Evolutionary conservation across 2,888 invertebrate genomes (phyloP).

Genomic region (Rhingia campestris): DNA sequence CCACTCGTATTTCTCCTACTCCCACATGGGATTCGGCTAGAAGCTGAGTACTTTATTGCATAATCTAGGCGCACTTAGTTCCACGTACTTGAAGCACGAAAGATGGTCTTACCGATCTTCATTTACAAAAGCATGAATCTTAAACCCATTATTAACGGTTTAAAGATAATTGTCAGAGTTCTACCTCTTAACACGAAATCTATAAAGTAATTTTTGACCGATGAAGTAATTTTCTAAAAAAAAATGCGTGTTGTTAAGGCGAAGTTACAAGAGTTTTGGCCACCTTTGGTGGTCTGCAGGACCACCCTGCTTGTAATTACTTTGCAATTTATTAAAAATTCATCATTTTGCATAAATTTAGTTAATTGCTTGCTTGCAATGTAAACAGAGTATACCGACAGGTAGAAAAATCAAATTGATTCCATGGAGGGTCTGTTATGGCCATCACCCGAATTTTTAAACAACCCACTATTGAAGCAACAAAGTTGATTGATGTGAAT

Average conservation of each 20-base stretch:
- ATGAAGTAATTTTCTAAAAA: constrained; percentile 59
- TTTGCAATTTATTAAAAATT: constrained; percentile 58
- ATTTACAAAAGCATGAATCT: too few species aligned
- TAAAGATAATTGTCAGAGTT: neutral
- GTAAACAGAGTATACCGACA: constrained; percentile 19
- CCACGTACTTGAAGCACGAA: neutral
- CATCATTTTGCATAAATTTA: constrained; percentile 66
- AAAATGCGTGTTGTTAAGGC: constrained; percentile 18
- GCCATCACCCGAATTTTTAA: constrained; percentile 51
- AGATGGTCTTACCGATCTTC: neutral
- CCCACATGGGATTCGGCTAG: constrained; percentile 16
- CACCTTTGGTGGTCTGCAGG: constrained; percentile 63
- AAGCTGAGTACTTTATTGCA: neutral
- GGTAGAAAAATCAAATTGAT: constrained; percentile 38
- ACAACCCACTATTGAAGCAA: constrained; percentile 16
- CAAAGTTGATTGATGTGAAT: constrained; percentile 61
- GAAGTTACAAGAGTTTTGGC: constrained; percentile 31
- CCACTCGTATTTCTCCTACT: constrained; percentile 37
- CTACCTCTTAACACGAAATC: neutral
- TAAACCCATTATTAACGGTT: neutral
- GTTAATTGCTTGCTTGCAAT: constrained; percentile 58
- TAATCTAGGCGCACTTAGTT: neutral
- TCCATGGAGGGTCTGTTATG: constrained; percentile 22
- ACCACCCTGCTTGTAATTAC: constrained; percentile 53
- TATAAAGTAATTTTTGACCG: neutral